These are phyloP conservation scores for Aphis craccivora DNA, from an alignment of 1,140 invertebrate genomes.

Conservation along the genomic window DNA sequence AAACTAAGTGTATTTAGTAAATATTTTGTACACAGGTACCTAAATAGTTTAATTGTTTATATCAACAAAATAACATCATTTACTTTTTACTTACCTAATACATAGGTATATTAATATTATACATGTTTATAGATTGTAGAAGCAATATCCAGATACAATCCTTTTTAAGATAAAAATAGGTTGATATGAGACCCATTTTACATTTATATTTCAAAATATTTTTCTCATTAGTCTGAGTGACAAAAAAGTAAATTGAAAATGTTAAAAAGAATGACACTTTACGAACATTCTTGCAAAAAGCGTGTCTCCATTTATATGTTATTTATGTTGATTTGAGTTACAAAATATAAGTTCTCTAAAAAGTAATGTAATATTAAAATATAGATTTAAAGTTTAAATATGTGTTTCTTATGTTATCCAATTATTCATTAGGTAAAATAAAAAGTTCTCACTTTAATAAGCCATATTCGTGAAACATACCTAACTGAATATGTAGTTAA, in stretches of 20 bases:
- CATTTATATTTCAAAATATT: constrained; percentile 29
- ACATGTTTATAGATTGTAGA: not conserved
- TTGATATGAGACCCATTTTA: not conserved
- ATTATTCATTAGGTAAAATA: not conserved
- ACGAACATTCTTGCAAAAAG: not conserved
- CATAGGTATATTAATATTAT: not conserved
- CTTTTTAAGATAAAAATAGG: not conserved
- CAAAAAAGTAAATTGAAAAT: constrained; percentile 31
- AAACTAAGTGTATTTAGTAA: not conserved
- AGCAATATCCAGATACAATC: not conserved
- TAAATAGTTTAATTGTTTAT: not conserved
- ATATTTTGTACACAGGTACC: not conserved
- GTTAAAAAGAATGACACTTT: constrained; percentile 28
- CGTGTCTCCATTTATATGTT: not conserved
- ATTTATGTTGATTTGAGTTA: not conserved
- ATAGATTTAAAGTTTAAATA: constrained; percentile 5
- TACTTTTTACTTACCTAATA: not conserved
- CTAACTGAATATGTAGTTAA: not conserved
- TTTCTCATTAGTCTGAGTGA: constrained; percentile 42
- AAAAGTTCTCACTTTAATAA: not conserved
- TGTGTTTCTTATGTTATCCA: not conserved
- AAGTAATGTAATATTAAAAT: constrained; percentile 1
- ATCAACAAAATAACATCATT: not conserved
- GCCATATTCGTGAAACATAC: not conserved
- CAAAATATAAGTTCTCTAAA: not conserved